phyloP scores from a whole-genome alignment of 1,140 invertebrate genomes.

The Ceratina japonica region DNA sequence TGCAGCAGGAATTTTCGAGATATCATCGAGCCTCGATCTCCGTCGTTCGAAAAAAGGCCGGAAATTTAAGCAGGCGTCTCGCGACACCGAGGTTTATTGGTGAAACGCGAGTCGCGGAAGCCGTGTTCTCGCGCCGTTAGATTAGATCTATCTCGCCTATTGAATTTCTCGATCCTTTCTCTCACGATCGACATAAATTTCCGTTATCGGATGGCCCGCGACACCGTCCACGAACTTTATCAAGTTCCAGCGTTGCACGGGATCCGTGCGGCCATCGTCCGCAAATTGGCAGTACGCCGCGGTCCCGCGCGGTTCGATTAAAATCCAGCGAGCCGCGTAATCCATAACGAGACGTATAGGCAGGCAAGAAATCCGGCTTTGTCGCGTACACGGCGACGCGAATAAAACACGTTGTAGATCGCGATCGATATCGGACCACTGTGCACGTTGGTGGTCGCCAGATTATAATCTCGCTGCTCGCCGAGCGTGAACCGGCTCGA shows the following conservation, averaged over 20 bases:
- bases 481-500: constrained; percentile 26
- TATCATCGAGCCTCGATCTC: not conserved
- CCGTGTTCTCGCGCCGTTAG: constrained; percentile 30
- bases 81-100: constrained; percentile 33
- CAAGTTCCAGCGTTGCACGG: constrained; percentile 12
- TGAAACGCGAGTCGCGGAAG: constrained; percentile 39
- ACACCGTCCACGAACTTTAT: constrained; percentile 54
- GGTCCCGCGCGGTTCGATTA: constrained; percentile 8
- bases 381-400: not conserved
- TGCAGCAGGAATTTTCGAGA: not conserved
- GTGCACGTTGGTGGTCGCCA: constrained; percentile 22
- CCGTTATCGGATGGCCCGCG: constrained; percentile 57
- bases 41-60: not conserved
- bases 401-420: constrained; percentile 34
- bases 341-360: not conserved
- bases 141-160: constrained; percentile 60
- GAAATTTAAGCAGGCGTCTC: constrained; percentile 13
- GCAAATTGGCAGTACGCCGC: too few species aligned
- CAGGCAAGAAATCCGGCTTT: constrained; percentile 25
- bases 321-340: constrained; percentile 27
- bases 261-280: not conserved
- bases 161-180: constrained; percentile 49
- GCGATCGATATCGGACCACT: constrained; percentile 14
- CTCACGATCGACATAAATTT: constrained; percentile 60
- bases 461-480: constrained; percentile 45